Base-by-base conservation (phyloP, 92 coral and sea anemone species). In the Zoanthus sociatus region DNA sequence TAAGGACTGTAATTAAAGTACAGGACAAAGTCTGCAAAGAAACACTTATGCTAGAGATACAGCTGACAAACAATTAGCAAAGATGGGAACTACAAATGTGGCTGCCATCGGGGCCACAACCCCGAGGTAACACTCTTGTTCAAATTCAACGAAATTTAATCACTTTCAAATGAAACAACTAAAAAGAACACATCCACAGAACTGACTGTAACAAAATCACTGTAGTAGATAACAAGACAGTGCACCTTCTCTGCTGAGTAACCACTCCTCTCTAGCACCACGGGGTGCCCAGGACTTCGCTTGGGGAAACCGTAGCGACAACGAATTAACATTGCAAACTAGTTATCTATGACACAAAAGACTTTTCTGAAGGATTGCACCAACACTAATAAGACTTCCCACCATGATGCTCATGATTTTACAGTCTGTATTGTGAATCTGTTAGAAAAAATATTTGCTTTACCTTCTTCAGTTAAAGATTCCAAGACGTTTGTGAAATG, bases 1-100 rank as follows among this genome's bases (percentile, higher is more conserved):
- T n/a, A n/a, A n/a, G n/a, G n/a, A n/a, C n/a, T n/a, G n/a, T n/a
- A n/a, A n/a, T 46, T 73, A 26, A 68, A 68, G 73, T 68, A 68
- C 73, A 68, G 73, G 45, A 73, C 78, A 73, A 73, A 73, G 78
- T 73, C 20, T 73, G 78, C 78, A 73, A 73, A 73, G 78, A 73
- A 73, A 46, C 78, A 73, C 58, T 71, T 71, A 71, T 42, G 76
- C 32, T 73, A n/a, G 78, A 45, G 78, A 26, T 26, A 68, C 73
- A 14, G 58, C 78, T 14, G 78, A 46, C 78, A 73, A 73, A 73
- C 78, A 73, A 73, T 68, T 68, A 68, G 44, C 78, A 73, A 73
- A 73, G 55, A 73, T 73, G 78, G 78, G 78, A 73, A 73, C 78
- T 73, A 26, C 71, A 13, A 67, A 67, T 58, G 66, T 58, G 66